Evolutionary conservation across 2,113 vertebrate genomes (phyloP), one percentile per base, ranked within the genome.

Genomic region (Ceyx melanurus): DNA sequence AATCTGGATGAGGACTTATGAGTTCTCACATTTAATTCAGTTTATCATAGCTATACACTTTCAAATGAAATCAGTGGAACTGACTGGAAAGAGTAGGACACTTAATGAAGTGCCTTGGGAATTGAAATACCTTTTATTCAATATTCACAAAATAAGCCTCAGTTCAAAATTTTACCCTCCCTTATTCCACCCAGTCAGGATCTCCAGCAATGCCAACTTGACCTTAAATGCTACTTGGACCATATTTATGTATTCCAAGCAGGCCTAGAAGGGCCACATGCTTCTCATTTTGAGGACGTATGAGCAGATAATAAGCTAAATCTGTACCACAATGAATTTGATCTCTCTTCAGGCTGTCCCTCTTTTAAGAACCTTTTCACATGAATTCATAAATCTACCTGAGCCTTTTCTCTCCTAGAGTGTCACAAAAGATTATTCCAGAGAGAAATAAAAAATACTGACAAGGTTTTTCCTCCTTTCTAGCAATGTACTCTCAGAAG

Each of bases 181-280:
- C 18, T 84, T 76, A 70, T 82, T 84, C 86, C 13, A 62, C 46
- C 9, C 13, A 78, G 48, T 57, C 48, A 72, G 50, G 66, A 73
- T 78, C 54, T 92, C 35, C 37, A 82, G 67, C 28, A 76, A 88
- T 73, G 15, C 81, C 66, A 93, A 4, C 8, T 56, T 94, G 89
- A 90, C 89, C 91, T 96, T 73, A 94, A 90, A 89, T 68, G 71
- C 51, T 76, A 83, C 71, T 57, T 93, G 74, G 74, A 87, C 71
- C 54, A 17, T 28, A 54, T 5, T 87, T 85, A 82, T 1, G 6
- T 82, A 81, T 88, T 86, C 83, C 42, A 25, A 79, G 29, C 54
- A 90, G 46, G 37, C 13, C 2, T 2, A 82, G n/a, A 93, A 86
- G 31, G 57, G 45, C 19, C 66, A 45, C 23, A 16, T 8, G 57